phyloP scores from a whole-genome alignment of 2,797 vertebrate genomes.

The Neosilurus hyrtlii region DNA sequence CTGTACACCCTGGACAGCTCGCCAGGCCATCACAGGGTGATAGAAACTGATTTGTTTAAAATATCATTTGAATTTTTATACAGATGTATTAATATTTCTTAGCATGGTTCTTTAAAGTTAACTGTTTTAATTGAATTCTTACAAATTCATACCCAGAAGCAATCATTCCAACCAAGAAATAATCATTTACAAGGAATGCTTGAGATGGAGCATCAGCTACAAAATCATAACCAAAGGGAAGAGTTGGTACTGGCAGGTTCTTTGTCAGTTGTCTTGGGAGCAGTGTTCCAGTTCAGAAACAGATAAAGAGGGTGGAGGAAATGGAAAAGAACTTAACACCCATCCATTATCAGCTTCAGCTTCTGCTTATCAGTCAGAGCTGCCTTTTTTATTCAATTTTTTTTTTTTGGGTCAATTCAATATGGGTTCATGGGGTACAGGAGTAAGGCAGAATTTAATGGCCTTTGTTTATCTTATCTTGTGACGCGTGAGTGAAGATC shows the following conservation, averaged over 20 bases:
- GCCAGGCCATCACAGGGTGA: too few species aligned
- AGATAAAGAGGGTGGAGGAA: conserved; percentile 59
- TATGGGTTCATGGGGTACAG: conserved; percentile 48
- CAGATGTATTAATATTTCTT: neutral
- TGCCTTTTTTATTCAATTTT: conserved; percentile 10
- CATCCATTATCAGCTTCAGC: conserved; percentile 61
- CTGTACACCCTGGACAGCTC: too few species aligned
- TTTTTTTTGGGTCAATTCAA: conserved; percentile 45
- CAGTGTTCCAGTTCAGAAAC: conserved; percentile 33
- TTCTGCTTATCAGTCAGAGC: conserved; percentile 41
- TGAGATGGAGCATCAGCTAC: conserved; percentile 1
- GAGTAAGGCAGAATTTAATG: conserved; percentile 38
- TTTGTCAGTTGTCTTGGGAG: conserved; percentile 46
- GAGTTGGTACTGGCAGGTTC: conserved; percentile 15
- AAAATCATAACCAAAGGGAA: neutral
- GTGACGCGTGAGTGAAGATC: conserved; percentile 24
- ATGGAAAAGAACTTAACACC: conserved; percentile 53
- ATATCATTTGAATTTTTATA: too few species aligned
- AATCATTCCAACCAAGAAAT: neutral
- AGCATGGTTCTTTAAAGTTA: neutral
- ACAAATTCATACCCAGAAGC: neutral
- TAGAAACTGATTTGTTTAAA: neutral
- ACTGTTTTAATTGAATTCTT: neutral
- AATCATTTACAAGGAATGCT: neutral
- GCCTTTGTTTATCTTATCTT: conserved; percentile 54